Percentiles rank a stretch among this genome's conserved stretches.
These are phyloP conservation scores for Cremastinae sp. DNA, from an alignment of 2,888 invertebrate genomes.

Conservation along the genomic window DNA sequence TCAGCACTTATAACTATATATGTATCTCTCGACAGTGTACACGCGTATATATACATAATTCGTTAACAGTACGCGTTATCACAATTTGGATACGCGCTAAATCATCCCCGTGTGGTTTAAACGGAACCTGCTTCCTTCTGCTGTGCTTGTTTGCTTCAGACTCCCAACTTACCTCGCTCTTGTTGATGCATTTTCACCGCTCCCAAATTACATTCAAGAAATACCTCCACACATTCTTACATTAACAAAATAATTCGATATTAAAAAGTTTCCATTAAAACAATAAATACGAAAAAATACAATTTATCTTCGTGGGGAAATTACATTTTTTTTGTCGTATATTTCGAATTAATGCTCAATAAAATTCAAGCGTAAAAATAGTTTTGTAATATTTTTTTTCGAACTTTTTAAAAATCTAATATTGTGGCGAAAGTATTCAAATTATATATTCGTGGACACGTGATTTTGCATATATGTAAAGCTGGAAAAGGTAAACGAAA, in stretches of 20 bases:
- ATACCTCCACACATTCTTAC: constrained; percentile 40
- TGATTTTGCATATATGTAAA: too few relatives aligned
- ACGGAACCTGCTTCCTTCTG: constrained; percentile 34
- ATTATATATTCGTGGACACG: too few relatives aligned
- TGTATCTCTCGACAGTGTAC: not conserved
- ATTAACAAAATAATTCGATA: too few relatives aligned
- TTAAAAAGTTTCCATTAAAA: too few relatives aligned
- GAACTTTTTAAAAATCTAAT: too few relatives aligned
- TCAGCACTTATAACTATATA: not conserved
- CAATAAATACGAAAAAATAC: not conserved
- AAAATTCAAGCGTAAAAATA: too few relatives aligned
- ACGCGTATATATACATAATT: constrained; percentile 23
- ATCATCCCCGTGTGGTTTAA: constrained; percentile 32
- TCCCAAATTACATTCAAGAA: constrained; percentile 15
- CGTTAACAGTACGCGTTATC: constrained; percentile 63
- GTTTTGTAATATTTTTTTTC: too few relatives aligned
- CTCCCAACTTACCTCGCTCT: constrained; percentile 61
- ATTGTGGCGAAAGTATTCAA: too few relatives aligned
- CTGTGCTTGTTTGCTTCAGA: constrained; percentile 66
- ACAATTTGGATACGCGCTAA: constrained; percentile 63
- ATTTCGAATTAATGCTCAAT: not conserved
- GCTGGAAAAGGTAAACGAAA: too few relatives aligned
- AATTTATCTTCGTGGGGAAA: too few relatives aligned
- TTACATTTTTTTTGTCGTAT: not conserved
- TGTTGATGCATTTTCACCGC: constrained; percentile 39